Evolutionary conservation across 2,797 vertebrate species (phyloP).

Genomic region (Catharus ustulatus): DNA sequence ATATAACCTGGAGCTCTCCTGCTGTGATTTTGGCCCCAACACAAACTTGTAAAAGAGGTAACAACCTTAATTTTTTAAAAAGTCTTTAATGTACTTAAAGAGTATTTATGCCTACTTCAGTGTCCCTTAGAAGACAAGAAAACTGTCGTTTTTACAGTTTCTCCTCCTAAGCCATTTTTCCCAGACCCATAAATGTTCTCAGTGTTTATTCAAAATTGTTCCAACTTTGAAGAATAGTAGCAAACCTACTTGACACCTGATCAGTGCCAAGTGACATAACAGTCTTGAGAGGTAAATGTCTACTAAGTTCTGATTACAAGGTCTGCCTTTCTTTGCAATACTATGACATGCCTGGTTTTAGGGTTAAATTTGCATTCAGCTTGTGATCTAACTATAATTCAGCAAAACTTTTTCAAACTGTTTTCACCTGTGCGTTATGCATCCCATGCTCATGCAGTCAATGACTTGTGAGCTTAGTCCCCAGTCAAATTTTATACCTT

Average conservation of each 20-base stretch:
- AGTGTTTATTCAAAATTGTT: background rate
- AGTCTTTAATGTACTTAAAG: background rate
- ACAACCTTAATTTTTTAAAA: background rate
- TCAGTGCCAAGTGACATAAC: background rate
- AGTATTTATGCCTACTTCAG: background rate
- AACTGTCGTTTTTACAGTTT: background rate
- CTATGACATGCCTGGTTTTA: background rate
- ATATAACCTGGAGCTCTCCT: background rate
- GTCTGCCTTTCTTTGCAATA: background rate
- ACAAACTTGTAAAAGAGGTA: background rate
- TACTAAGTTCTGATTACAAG: background rate
- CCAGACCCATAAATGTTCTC: background rate
- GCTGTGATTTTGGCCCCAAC: background rate
- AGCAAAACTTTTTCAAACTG: background rate
- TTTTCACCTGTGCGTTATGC: rapidly evolving
- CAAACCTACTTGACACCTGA: background rate
- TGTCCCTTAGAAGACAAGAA: background rate
- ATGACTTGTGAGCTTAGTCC: background rate
- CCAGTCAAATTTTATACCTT: background rate
- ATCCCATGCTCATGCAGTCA: background rate
- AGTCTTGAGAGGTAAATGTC: background rate
- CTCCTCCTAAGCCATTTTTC: background rate
- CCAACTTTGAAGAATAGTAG: background rate
- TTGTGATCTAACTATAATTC: background rate
- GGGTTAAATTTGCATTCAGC: background rate